phyloP scores from a whole-genome alignment of 2,113 vertebrate genomes.

The Marmota flaviventris region DNA sequence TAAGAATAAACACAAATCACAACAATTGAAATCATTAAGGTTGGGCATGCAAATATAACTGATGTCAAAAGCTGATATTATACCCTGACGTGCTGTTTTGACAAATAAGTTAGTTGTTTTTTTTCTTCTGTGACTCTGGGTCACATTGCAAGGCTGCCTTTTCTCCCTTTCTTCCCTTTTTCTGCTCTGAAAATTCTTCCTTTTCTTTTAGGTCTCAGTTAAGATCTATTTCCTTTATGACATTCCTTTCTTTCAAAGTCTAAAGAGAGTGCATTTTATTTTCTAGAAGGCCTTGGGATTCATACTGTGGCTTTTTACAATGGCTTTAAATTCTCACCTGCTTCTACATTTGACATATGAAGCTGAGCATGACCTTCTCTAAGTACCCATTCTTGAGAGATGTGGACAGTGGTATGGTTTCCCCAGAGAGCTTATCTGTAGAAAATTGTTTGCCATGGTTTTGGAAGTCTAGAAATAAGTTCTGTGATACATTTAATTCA shows the following conservation, averaged over 20 bases:
- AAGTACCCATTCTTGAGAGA: background rate
- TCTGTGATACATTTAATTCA: constrained; percentile 1
- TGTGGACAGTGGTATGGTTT: background rate
- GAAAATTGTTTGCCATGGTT: constrained; percentile 27
- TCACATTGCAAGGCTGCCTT: background rate
- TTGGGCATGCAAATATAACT: background rate
- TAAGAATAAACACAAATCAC: background rate
- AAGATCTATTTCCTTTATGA: constrained; percentile 32
- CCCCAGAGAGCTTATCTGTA: constrained; percentile 32
- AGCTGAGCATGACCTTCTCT: background rate
- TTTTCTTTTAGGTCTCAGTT: constrained; percentile 35
- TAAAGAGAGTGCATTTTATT: constrained; percentile 41
- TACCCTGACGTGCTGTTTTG: background rate
- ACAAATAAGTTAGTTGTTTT: background rate
- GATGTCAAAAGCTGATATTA: background rate
- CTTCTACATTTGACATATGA: constrained; percentile 8
- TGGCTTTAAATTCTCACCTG: constrained; percentile 35
- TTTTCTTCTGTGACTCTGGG: background rate
- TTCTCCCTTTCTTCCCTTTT: background rate
- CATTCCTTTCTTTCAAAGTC: constrained; percentile 44
- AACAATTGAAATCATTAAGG: background rate
- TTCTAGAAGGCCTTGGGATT: constrained; percentile 3
- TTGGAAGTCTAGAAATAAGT: constrained; percentile 1
- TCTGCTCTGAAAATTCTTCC: background rate
- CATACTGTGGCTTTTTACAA: constrained; percentile 25